These are phyloP conservation scores for Theonella swinhoei DNA, from an alignment of 37 sponge, comb jelly and placozoan genomes.

Conservation along the genomic window DNA sequence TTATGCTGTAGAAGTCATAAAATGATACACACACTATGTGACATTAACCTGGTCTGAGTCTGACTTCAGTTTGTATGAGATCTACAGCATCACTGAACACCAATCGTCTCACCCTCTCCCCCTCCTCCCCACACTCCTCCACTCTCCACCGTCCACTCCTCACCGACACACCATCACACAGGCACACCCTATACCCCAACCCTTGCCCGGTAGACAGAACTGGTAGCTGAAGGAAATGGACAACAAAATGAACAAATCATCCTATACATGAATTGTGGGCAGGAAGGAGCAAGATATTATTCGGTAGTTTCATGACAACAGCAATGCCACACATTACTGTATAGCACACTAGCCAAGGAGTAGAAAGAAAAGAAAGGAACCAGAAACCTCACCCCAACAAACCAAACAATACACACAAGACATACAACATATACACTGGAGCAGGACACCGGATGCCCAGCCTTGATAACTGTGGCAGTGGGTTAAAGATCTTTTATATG, in stretches of 20 bases:
- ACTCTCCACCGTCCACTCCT: conserved; percentile 77
- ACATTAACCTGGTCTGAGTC: conserved; percentile 50
- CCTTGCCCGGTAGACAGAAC: conserved; percentile 77
- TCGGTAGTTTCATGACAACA: neutral
- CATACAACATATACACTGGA: too few species aligned
- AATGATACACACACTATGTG: neutral
- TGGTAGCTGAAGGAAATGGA: conserved; percentile 66
- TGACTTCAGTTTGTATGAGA: conserved; percentile 78
- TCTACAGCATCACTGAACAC: conserved; percentile 59
- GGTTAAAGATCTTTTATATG: too few species aligned
- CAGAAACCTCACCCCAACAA: too few species aligned
- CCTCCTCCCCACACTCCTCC: conserved; percentile 72
- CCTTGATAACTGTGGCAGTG: too few species aligned
- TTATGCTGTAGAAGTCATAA: too few species aligned
- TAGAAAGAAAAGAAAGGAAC: too few species aligned
- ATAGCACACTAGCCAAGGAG: too few species aligned
- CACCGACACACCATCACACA: conserved; percentile 60
- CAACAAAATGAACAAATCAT: too few species aligned
- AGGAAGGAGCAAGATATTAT: neutral
- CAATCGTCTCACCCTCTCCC: conserved; percentile 54
- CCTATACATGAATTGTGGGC: too few species aligned
- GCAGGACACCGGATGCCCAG: too few species aligned
- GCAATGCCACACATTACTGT: too few species aligned
- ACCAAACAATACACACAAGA: too few species aligned
- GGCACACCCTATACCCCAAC: conserved; percentile 56